Percentiles rank a stretch among this genome's conserved stretches.
These are phyloP conservation scores for Andrena bicolor DNA, from an alignment of 2,888 invertebrate genomes.

Conservation along the genomic window DNA sequence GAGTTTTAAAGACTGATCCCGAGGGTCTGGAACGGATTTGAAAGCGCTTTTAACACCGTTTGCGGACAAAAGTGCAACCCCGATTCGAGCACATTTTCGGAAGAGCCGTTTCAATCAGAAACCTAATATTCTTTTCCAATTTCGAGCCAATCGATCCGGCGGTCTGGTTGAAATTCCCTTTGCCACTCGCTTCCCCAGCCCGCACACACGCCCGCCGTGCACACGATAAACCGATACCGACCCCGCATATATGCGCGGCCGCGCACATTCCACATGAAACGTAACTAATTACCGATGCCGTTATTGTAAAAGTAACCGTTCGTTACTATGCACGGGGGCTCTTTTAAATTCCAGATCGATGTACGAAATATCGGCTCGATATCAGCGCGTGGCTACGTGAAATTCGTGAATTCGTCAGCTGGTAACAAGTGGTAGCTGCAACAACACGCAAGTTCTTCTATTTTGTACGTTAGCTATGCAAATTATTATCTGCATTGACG, in stretches of 20 bases:
- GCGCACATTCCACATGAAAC: constrained; percentile 64
- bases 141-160: constrained; percentile 77
- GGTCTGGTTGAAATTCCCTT: constrained; percentile 79
- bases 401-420: constrained; percentile 6
- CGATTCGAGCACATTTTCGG: constrained; percentile 70
- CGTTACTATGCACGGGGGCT: constrained; percentile 39
- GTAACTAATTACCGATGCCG: constrained; percentile 71
- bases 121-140: constrained; percentile 79
- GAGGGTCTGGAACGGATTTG: neutral
- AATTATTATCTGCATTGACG: no score
- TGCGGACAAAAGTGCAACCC: constrained; percentile 57
- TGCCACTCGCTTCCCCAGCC: constrained; percentile 64
- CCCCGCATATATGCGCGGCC: constrained; percentile 54
- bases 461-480: no score
- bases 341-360: constrained; percentile 45
- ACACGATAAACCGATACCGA: constrained; percentile 69
- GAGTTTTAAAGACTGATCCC: neutral
- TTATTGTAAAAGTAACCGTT: constrained; percentile 69
- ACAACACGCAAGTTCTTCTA: neutral
- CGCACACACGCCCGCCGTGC: constrained; percentile 41
- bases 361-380: constrained; percentile 43
- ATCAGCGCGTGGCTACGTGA: neutral
- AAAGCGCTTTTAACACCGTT: constrained; percentile 31
- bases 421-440: neutral
- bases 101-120: constrained; percentile 76